These are phyloP conservation scores for Bombus confusus DNA, from an alignment of 1,140 invertebrate genomes.

Conservation along the genomic window DNA sequence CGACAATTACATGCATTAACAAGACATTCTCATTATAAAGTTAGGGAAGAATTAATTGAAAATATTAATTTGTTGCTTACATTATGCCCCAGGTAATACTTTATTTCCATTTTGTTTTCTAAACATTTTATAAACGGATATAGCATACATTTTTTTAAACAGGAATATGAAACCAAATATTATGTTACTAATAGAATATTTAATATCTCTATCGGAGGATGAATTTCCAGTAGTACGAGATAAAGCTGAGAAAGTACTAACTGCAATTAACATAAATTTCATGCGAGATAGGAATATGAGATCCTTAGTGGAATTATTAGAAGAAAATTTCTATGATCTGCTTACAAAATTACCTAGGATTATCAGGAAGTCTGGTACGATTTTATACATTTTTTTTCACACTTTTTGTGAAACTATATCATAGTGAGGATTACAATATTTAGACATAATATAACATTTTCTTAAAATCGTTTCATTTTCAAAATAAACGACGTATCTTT, in stretches of 20 bases:
- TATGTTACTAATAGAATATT: conserved; percentile 83
- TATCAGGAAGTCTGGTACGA: conserved; percentile 84
- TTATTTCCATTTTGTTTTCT: background rate
- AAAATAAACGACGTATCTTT: background rate
- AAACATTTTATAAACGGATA: conserved; percentile 25
- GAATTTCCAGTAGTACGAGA: conserved; percentile 79
- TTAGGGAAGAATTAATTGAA: conserved; percentile 83
- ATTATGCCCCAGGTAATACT: conserved; percentile 83
- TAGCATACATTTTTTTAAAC: conserved; percentile 59
- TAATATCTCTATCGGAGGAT: conserved; percentile 85
- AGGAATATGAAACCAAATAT: conserved; percentile 84
- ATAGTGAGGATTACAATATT: background rate
- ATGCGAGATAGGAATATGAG: conserved; percentile 70
- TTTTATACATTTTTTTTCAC: conserved; percentile 1
- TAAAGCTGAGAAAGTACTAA: conserved; percentile 76
- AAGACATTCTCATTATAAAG: conserved; percentile 83
- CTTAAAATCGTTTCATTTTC: background rate
- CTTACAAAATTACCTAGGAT: conserved; percentile 84
- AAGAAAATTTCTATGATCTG: conserved; percentile 84
- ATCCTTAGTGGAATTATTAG: conserved; percentile 82
- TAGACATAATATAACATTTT: conserved; percentile 5
- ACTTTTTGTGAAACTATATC: background rate
- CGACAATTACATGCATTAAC: conserved; percentile 81
- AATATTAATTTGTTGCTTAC: conserved; percentile 81
- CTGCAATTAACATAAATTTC: conserved; percentile 76